phyloP scores from a whole-genome alignment of 2,888 invertebrate genomes.

The Sinopyrophorus schimmeli region DNA sequence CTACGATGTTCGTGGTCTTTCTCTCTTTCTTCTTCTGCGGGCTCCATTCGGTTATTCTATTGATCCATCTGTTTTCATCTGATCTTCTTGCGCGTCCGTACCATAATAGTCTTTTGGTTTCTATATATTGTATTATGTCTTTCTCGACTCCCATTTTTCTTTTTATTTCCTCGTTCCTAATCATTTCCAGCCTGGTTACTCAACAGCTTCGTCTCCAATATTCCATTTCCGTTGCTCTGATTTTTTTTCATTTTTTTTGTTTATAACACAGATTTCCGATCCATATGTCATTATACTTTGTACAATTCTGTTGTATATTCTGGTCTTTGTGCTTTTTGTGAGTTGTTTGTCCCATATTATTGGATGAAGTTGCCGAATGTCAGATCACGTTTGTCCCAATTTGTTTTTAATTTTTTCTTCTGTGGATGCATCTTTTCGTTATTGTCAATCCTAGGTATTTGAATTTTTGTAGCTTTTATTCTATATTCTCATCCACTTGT shows the following conservation, averaged over 20 bases:
- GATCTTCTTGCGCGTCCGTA: slow-evolving; percentile 7
- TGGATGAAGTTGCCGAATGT: no score
- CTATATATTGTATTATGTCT: slow-evolving; percentile 1
- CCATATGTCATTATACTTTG: no score
- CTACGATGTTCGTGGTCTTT: slow-evolving; percentile 1
- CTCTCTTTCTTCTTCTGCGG: neutral
- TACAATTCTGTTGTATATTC: no score
- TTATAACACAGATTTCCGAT: neutral
- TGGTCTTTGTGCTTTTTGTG: no score
- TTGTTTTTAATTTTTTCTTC: neutral
- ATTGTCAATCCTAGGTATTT: slow-evolving; percentile 1
- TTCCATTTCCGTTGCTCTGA: neutral
- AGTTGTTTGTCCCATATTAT: no score
- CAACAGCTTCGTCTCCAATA: slow-evolving; percentile 4
- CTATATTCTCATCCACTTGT: neutral
- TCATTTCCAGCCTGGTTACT: slow-evolving; percentile 7
- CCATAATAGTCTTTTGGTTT: slow-evolving; percentile 5
- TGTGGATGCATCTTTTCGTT: neutral
- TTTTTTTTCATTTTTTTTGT: neutral
- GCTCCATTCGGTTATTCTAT: neutral
- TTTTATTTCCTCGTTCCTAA: slow-evolving; percentile 1
- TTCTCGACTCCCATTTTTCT: slow-evolving; percentile 7
- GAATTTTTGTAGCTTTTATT: slow-evolving; percentile 1
- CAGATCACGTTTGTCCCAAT: neutral
- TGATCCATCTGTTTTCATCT: neutral